Conservation (phyloP, 2,113 vertebrate species). For the Campylomormyrus tamandua region DNA sequence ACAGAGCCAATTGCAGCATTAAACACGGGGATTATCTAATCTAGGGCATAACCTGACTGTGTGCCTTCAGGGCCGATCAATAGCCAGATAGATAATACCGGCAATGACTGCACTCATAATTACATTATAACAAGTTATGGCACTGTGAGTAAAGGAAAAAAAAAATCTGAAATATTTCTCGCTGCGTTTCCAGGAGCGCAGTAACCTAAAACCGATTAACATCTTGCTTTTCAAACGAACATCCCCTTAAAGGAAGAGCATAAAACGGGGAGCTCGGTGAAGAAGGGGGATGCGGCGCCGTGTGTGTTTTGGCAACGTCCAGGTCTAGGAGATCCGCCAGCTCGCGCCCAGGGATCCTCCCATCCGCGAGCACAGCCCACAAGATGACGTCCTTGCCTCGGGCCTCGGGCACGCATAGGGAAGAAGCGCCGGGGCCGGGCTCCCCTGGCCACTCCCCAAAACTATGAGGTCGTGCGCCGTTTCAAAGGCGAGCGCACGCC, state of each 20-base stretch:
- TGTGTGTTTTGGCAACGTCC: constrained; percentile 44
- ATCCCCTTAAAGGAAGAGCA: neutral
- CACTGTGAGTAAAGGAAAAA: neutral
- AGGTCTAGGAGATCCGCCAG: constrained; percentile 39
- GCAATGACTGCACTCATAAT: neutral
- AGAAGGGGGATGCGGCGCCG: neutral
- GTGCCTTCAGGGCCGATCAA: neutral
- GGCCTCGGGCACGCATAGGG: constrained; percentile 43
- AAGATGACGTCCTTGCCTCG: constrained; percentile 50
- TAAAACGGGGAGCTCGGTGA: neutral
- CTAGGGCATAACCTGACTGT: neutral
- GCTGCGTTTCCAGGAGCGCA: neutral
- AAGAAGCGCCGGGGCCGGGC: constrained; percentile 45
- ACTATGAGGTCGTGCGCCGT: neutral
- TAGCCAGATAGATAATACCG: neutral
- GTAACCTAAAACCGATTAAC: neutral
- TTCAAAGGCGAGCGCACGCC: constrained; percentile 1
- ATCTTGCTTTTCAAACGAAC: neutral
- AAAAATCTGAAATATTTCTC: neutral
- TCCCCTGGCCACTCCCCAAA: constrained; percentile 15
- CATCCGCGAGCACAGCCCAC: constrained; percentile 61
- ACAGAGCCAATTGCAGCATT: neutral
- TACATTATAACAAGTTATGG: neutral
- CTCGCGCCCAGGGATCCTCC: constrained; percentile 48
- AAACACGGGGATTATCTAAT: neutral